These are phyloP conservation scores for Fundulus diaphanus DNA, from an alignment of 2,797 vertebrate genomes.

Conservation along the genomic window DNA sequence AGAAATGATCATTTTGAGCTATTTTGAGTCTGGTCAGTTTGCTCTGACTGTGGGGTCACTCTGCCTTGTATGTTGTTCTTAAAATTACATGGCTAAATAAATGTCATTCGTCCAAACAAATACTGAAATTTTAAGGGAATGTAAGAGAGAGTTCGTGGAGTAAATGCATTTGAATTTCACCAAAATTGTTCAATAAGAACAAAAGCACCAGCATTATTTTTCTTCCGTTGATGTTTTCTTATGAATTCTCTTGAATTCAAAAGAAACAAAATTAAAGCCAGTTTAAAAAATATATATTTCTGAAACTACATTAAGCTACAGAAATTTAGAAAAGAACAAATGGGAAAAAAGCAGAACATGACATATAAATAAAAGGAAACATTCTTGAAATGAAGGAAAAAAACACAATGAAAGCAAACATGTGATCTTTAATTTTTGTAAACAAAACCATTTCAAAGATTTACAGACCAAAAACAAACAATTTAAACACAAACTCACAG, in stretches of 20 bases:
- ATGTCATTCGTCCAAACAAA: not conserved
- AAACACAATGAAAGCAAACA: not conserved
- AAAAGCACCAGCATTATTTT: not conserved
- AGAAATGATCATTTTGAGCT: slow-evolving; percentile 24
- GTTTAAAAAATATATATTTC: not conserved
- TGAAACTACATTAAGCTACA: not conserved
- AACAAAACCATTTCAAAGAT: too few relatives aligned
- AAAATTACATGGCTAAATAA: not conserved
- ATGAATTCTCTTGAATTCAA: not conserved
- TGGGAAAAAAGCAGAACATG: not conserved
- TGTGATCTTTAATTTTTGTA: not conserved
- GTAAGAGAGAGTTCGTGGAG: not conserved
- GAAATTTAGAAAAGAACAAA: not conserved
- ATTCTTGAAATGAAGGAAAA: not conserved
- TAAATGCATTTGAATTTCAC: not conserved
- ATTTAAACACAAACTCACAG: not conserved
- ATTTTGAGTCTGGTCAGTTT: not conserved
- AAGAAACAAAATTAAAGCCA: not conserved
- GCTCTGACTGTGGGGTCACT: not conserved
- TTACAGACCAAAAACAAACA: too few relatives aligned
- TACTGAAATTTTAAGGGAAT: not conserved
- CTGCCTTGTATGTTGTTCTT: slow-evolving; percentile 5
- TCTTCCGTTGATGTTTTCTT: not conserved
- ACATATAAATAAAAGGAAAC: not conserved
- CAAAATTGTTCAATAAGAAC: not conserved